Evolutionary conservation across 2,113 vertebrate species (phyloP).

Genomic region (Manacus vitellinus): DNA sequence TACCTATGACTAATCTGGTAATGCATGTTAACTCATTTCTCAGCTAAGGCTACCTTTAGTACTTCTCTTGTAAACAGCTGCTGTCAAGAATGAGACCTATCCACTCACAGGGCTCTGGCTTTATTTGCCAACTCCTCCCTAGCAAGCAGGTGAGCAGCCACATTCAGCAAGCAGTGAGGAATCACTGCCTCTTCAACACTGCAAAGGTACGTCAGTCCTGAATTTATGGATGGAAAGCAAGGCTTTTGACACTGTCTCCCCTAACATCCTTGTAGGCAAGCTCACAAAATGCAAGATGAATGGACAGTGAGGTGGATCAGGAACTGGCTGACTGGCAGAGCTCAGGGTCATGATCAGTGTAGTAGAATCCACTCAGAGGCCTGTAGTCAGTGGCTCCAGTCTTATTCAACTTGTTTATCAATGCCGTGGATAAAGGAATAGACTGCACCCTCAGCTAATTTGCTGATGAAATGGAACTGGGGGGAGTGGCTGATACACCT

Average conservation of each 20-base stretch:
- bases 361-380: rapidly evolving
- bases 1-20: background rate
- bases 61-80: background rate
- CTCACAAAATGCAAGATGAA: background rate
- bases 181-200: background rate
- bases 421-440: rapidly evolving
- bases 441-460: too few relatives aligned
- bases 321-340: background rate
- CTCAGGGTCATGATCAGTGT: background rate
- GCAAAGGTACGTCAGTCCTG: background rate
- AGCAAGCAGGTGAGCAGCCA: background rate
- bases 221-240: background rate
- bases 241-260: background rate
- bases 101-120: background rate
- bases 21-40: background rate
- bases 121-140: background rate
- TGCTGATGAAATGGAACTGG: background rate
- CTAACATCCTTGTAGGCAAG: background rate
- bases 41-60: background rate
- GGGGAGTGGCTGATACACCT: background rate
- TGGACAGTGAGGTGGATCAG: background rate
- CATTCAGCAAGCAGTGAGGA: background rate
- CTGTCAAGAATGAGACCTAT: background rate
- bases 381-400: background rate
- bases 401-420: background rate